phyloP scores from a whole-genome alignment of 2,888 invertebrate species.

The Mylabris sibirica region DNA sequence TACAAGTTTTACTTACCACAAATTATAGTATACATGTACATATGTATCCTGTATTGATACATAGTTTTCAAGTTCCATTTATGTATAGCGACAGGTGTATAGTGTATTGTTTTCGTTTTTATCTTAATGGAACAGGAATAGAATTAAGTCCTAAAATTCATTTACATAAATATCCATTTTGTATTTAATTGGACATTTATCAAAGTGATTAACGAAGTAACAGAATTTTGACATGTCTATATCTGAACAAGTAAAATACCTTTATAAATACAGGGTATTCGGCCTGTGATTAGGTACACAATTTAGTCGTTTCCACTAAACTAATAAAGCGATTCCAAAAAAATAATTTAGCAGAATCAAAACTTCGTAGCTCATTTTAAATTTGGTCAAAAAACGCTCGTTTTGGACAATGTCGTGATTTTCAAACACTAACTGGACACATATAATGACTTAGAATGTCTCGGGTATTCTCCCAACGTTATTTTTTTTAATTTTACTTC shows the following conservation, averaged over 20 bases:
- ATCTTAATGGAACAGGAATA: conserved; percentile 6
- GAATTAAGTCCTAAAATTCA: conserved; percentile 10
- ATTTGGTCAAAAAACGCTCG: too few species aligned
- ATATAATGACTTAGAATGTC: too few species aligned
- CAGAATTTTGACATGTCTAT: conserved; percentile 12
- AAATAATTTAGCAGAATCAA: too few species aligned
- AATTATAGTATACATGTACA: neutral
- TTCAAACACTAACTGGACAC: too few species aligned
- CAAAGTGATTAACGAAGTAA: conserved; percentile 15
- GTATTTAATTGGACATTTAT: conserved; percentile 18
- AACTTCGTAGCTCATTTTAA: too few species aligned
- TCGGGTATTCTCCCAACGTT: too few species aligned
- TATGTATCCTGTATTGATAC: neutral
- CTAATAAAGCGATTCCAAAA: too few species aligned
- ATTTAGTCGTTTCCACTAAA: too few species aligned
- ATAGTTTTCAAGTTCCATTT: neutral
- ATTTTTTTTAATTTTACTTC: too few species aligned
- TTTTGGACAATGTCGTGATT: too few species aligned
- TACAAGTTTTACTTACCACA: neutral
- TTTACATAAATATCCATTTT: conserved; percentile 12
- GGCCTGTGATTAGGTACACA: too few species aligned
- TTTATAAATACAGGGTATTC: too few species aligned
- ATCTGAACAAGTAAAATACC: neutral
- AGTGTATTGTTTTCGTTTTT: conserved; percentile 5
- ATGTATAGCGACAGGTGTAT: conserved; percentile 12